Evolutionary conservation across 2,797 vertebrate genomes (phyloP).

Genomic region (Enteromius trimaculatus): DNA sequence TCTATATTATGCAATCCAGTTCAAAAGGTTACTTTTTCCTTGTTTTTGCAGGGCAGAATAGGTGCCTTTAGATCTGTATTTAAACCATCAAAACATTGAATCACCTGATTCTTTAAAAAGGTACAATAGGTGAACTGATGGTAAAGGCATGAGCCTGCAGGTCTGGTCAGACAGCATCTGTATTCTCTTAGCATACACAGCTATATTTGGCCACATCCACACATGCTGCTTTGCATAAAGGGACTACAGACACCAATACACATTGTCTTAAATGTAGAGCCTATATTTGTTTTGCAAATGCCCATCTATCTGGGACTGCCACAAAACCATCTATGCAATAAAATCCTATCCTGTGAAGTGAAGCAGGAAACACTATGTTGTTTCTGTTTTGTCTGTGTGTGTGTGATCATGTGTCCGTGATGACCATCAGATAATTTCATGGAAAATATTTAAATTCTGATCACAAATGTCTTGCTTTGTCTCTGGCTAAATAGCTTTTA

Average conservation of each 20-base stretch:
- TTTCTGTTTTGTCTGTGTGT: constrained; percentile 11
- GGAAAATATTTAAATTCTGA: constrained; percentile 60
- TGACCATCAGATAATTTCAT: constrained; percentile 54
- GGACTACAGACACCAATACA: constrained; percentile 46
- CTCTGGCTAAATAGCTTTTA: constrained; percentile 31
- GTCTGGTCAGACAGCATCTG: constrained; percentile 16
- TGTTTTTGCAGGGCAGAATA: constrained; percentile 5
- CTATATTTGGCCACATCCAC: constrained; percentile 24
- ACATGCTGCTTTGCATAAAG: constrained; percentile 50
- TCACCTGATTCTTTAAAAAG: constrained; percentile 23
- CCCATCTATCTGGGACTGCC: constrained; percentile 38
- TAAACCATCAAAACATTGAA: constrained; percentile 29
- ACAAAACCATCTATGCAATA: constrained; percentile 6
- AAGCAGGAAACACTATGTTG: constrained; percentile 52
- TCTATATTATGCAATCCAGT: background rate
- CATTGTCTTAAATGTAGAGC: constrained; percentile 50
- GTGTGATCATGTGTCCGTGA: background rate
- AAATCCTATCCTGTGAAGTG: background rate
- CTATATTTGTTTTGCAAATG: constrained; percentile 63
- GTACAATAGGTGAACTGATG: constrained; percentile 4
- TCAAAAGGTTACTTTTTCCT: background rate
- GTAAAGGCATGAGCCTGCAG: constrained; percentile 26
- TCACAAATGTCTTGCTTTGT: constrained; percentile 34
- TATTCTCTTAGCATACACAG: constrained; percentile 5
- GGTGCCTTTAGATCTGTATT: constrained; percentile 21